phyloP scores from a whole-genome alignment of 2,113 vertebrate genomes.

The Gnathonemus longibarbis region DNA sequence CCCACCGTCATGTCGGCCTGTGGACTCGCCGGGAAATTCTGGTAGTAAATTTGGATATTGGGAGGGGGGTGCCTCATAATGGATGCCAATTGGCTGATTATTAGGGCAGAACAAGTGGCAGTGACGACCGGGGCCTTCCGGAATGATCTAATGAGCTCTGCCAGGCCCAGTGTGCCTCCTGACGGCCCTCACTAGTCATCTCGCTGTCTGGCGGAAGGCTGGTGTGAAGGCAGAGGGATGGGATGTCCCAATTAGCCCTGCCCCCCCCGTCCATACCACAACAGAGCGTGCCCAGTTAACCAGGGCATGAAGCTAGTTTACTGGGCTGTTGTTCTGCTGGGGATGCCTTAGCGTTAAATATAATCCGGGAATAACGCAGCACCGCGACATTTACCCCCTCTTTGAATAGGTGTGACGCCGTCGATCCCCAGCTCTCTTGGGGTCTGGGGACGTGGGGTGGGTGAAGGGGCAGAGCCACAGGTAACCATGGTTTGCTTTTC shows the following conservation, averaged over 20 bases:
- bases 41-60: neutral
- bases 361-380: neutral
- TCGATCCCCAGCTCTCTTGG: neutral
- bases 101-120: neutral
- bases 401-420: neutral
- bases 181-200: slow-evolving; percentile 13
- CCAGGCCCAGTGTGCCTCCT: neutral
- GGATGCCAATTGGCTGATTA: slow-evolving; percentile 14
- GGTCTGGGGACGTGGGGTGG: neutral
- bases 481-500: neutral
- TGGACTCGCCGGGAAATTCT: neutral
- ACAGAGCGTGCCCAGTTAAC: slow-evolving; percentile 11
- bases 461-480: neutral
- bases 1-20: neutral
- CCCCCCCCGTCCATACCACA: neutral
- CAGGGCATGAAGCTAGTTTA: slow-evolving; percentile 10
- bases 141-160: slow-evolving; percentile 1
- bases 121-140: neutral
- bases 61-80: neutral
- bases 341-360: slow-evolving; percentile 9
- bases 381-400: neutral
- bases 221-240: neutral
- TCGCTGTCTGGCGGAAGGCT: neutral
- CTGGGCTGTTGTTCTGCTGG: neutral
- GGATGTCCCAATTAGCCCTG: slow-evolving; percentile 3